Base-by-base conservation (phyloP, 2,797 vertebrate species). In the Falco concolor region DNA sequence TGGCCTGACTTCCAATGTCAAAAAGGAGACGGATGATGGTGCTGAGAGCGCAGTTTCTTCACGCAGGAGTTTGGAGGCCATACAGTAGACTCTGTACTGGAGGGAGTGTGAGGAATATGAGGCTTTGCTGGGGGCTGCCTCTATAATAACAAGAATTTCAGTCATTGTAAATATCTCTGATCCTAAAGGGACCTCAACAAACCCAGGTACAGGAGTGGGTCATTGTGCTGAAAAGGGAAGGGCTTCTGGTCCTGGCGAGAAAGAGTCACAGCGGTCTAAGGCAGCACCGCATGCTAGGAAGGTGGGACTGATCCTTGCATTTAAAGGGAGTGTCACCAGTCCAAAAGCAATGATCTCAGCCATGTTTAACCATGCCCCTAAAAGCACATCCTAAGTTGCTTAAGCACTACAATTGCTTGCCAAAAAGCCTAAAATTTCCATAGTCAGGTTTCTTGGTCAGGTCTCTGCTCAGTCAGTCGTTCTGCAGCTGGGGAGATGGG, bases 1-100 rank as follows among this genome's bases (percentile, higher is more conserved):
- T 96, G 94, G 93, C 70, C 90, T 91, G 95, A 93, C 85, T 96
- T 96, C 61, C 96, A 97, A 90, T 97, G 97, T 97, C 96, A 96
- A 94, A 97, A 92, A 96, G 93, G 94, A 95, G 97, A 96, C 75
- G 85, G 88, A 97, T 93, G 84, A 82, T 67, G 38, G 49, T 94
- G 87, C 86, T 87, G 81, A 90, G 69, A 89, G 65, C 70, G 87
- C 52, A 87, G 88, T 73, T 97, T 87, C 72, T 72, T 90, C 5
- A 2, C 67, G 56, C 47, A 65, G 60, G 82, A 81, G 61, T 60
- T 91, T 84, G 68, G 38, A 94, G 53, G 22, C 79, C 22, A 5
- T 42, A 59, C n/a, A 47, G 79, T 75, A 84, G 89, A 74, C 70
- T 96, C 63, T 63, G 53, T 72, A 93, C 70, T 56, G 75, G 23